Conservation (phyloP, 2,113 vertebrate species). For the Panthera leo region DNA sequence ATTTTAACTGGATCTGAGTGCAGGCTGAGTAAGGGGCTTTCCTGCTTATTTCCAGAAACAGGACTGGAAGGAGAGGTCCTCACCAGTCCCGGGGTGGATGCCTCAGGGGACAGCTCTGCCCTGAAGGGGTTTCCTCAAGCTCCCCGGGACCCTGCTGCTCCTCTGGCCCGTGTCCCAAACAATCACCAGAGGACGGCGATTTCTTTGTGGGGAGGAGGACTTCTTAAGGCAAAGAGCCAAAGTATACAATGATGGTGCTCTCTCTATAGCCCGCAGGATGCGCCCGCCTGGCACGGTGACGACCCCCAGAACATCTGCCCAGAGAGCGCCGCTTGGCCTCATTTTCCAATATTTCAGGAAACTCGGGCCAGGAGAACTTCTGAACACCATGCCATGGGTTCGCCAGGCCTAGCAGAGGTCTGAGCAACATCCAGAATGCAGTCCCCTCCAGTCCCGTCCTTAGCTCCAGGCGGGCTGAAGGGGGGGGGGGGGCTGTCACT, state of each 20-base stretch:
- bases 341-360: background rate
- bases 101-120: background rate
- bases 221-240: no score
- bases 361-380: background rate
- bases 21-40: background rate
- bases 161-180: background rate
- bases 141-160: background rate
- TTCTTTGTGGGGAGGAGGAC: background rate
- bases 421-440: fast-evolving
- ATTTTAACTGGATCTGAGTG: background rate
- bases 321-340: fast-evolving
- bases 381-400: background rate
- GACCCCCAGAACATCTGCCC: background rate
- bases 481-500: background rate
- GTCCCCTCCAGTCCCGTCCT: fast-evolving
- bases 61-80: background rate
- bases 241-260: fast-evolving
- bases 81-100: background rate
- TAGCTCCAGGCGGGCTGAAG: background rate
- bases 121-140: background rate
- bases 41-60: background rate
- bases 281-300: background rate
- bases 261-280: background rate
- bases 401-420: background rate
- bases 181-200: background rate